phyloP scores from a whole-genome alignment of 2,888 invertebrate species.

The Lomographa bimaculata region DNA sequence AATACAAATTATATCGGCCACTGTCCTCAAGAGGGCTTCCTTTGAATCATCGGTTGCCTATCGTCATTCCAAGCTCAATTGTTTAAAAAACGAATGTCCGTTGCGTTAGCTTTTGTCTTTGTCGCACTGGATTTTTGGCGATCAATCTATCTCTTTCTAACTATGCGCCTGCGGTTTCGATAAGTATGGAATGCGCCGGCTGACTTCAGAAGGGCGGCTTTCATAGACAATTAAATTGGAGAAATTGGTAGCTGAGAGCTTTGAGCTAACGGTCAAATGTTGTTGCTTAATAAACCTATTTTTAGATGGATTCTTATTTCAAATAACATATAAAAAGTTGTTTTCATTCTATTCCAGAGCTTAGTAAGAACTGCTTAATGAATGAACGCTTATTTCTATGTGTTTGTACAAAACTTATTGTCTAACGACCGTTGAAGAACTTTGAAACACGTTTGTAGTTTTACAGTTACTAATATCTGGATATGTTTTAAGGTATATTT shows the following conservation, averaged over 20 bases:
- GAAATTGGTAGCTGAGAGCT: slow-evolving; percentile 73
- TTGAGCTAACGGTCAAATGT: slow-evolving; percentile 52
- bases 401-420: no score
- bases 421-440: neutral
- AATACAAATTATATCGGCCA: slow-evolving; percentile 72
- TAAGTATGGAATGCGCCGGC: slow-evolving; percentile 80
- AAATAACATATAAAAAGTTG: neutral
- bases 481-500: neutral
- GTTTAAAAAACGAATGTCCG: slow-evolving; percentile 76
- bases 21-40: slow-evolving; percentile 71
- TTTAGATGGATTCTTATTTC: neutral
- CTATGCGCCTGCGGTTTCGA: slow-evolving; percentile 70
- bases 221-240: slow-evolving; percentile 82
- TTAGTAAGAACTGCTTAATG: no score
- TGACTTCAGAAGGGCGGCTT: slow-evolving; percentile 77
- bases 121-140: slow-evolving; percentile 55
- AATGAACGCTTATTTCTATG: no score
- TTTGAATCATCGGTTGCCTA: slow-evolving; percentile 74
- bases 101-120: slow-evolving; percentile 60
- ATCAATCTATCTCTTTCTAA: slow-evolving; percentile 53
- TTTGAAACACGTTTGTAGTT: neutral
- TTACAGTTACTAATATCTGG: neutral
- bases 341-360: no score
- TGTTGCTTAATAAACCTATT: slow-evolving; percentile 1
- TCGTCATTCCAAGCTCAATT: slow-evolving; percentile 79